A percentile compares a stretch with the other conserved stretches of the same genome.
Conservation (phyloP, 2,113 vertebrate genomes). For the Alectura lathami region DNA sequence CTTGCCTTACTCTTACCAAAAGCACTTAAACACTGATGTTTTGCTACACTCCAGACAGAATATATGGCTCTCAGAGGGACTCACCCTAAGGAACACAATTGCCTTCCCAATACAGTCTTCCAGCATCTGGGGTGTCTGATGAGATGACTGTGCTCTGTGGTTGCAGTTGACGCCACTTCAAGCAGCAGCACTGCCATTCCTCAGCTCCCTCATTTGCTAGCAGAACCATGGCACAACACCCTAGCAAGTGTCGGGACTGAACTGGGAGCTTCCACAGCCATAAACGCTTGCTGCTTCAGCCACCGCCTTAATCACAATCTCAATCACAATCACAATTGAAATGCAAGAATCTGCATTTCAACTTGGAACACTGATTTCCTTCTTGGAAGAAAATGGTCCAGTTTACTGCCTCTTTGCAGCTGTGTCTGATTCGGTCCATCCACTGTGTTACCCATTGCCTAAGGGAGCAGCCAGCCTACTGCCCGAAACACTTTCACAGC, state of each 20-base stretch:
- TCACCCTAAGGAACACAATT: background rate
- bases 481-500: background rate
- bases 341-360: no score
- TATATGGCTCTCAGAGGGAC: background rate
- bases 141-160: no score
- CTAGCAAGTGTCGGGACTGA: background rate
- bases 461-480: background rate
- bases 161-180: background rate
- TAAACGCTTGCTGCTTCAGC: background rate
- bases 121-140: background rate
- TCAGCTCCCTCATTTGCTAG: background rate
- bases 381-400: background rate
- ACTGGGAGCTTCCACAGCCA: background rate
- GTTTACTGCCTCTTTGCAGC: background rate
- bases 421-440: background rate
- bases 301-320: background rate
- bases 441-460: background rate
- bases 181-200: background rate
- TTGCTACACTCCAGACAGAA: background rate
- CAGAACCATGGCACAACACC: background rate
- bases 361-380: no score
- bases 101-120: background rate
- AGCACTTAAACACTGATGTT: background rate
- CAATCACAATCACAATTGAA: no score
- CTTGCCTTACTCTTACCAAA: background rate